Evolutionary conservation across 2,113 vertebrate genomes (phyloP).

Genomic region (Psophia crepitans): DNA sequence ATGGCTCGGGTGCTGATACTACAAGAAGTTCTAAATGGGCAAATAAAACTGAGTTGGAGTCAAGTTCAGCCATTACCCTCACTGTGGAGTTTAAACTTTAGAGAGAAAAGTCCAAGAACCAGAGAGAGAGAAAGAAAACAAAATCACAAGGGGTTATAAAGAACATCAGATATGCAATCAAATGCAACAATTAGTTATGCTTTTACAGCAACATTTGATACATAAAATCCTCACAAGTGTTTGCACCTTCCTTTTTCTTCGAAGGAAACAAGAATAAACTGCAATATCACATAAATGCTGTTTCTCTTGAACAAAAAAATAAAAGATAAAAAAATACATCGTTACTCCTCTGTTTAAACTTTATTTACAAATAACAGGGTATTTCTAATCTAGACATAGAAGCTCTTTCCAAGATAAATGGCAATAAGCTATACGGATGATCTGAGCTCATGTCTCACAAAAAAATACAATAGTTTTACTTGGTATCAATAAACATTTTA

Average conservation of each 20-base stretch:
- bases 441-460: constrained; percentile 75
- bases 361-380: constrained; percentile 81
- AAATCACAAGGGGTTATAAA: not conserved
- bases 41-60: not conserved
- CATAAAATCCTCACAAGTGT: constrained; percentile 55
- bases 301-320: constrained; percentile 75
- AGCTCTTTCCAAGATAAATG: constrained; percentile 64
- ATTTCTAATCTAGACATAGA: constrained; percentile 74
- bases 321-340: constrained; percentile 84
- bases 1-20: not conserved
- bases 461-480: constrained; percentile 80
- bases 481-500: constrained; percentile 74
- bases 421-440: constrained; percentile 70
- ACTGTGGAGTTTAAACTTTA: not conserved
- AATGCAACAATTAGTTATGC: constrained; percentile 38
- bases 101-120: not conserved
- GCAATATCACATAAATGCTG: constrained; percentile 45
- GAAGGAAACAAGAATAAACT: constrained; percentile 62
- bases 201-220: constrained; percentile 53
- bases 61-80: not conserved
- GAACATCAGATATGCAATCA: constrained; percentile 27
- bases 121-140: not conserved
- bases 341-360: constrained; percentile 78
- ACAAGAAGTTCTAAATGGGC: not conserved
- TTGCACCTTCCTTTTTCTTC: constrained; percentile 52